phyloP scores from a whole-genome alignment of 2,797 vertebrate species.

The Danio jaintianensis region DNA sequence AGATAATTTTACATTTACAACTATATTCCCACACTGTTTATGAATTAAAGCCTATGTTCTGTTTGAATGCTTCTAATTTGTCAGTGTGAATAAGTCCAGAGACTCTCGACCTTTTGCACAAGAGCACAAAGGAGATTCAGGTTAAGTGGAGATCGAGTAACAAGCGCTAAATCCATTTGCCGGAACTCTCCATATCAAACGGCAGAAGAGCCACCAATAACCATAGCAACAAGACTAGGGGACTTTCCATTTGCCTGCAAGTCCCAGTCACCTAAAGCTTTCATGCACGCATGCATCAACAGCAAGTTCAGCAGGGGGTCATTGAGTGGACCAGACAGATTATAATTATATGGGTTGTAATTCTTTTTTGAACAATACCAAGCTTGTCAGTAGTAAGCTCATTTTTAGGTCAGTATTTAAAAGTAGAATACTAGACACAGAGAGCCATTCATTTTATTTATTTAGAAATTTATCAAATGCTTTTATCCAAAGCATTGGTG shows the following conservation, averaged over 20 bases:
- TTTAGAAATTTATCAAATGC: background rate
- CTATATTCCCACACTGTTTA: background rate
- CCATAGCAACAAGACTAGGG: conserved; percentile 48
- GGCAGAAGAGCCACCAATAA: conserved; percentile 38
- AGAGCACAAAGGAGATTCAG: conserved; percentile 51
- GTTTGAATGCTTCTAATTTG: background rate
- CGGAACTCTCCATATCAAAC: conserved; percentile 20
- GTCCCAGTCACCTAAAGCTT: background rate
- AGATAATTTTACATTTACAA: background rate
- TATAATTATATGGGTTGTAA: background rate
- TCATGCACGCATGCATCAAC: conserved; percentile 18
- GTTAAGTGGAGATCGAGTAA: conserved; percentile 59
- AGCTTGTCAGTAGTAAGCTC: background rate
- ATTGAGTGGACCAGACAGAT: conserved; percentile 20
- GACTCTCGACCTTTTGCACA: conserved; percentile 11
- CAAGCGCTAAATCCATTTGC: conserved; percentile 44
- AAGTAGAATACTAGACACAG: background rate
- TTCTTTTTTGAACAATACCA: background rate
- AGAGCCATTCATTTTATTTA: background rate
- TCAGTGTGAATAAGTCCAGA: background rate
- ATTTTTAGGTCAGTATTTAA: background rate
- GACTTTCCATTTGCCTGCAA: conserved; percentile 18
- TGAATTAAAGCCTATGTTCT: background rate
- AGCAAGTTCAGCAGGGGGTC: background rate
- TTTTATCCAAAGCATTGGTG: background rate